Percentiles rank a stretch among this genome's conserved stretches.
These are phyloP conservation scores for Tachina grossa DNA, from an alignment of 2,888 invertebrate genomes.

Conservation along the genomic window DNA sequence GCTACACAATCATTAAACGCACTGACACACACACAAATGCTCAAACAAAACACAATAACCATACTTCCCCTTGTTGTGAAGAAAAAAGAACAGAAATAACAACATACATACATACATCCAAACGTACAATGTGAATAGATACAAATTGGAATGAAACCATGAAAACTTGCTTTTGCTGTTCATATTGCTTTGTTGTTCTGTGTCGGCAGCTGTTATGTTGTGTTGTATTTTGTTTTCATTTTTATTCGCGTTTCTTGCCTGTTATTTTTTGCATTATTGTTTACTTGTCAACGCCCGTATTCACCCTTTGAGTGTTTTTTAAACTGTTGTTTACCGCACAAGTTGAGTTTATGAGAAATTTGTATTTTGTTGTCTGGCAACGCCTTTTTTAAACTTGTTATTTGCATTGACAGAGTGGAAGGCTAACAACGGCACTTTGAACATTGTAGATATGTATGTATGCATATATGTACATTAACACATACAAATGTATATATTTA, in stretches of 20 bases:
- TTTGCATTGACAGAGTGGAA: conserved; percentile 72
- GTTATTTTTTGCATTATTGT: conserved; percentile 56
- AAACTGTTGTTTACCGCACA: conserved; percentile 69
- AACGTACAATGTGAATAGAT: not conserved
- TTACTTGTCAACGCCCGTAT: conserved; percentile 75
- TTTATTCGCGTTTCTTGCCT: conserved; percentile 53
- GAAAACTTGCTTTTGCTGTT: conserved; percentile 42
- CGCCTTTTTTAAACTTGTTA: conserved; percentile 81
- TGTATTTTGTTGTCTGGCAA: conserved; percentile 77
- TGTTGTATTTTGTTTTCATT: conserved; percentile 51
- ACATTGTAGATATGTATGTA: not conserved
- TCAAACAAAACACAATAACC: conserved; percentile 40
- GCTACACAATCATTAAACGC: conserved; percentile 54
- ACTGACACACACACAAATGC: conserved; percentile 61
- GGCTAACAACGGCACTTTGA: not conserved
- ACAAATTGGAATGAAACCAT: conserved; percentile 63
- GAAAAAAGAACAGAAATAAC: not conserved
- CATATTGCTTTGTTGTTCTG: conserved; percentile 40
- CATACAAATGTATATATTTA: not conserved
- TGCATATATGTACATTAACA: too few relatives aligned
- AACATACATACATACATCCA: not conserved
- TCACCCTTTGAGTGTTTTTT: conserved; percentile 70
- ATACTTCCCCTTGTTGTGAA: conserved; percentile 65
- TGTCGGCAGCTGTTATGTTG: conserved; percentile 32
- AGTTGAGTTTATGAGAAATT: conserved; percentile 35